A percentile compares a stretch with the other conserved stretches of the same genome.
These are phyloP conservation scores for Thamnophis elegans DNA, from an alignment of 2,797 vertebrate genomes.

Conservation along the genomic window DNA sequence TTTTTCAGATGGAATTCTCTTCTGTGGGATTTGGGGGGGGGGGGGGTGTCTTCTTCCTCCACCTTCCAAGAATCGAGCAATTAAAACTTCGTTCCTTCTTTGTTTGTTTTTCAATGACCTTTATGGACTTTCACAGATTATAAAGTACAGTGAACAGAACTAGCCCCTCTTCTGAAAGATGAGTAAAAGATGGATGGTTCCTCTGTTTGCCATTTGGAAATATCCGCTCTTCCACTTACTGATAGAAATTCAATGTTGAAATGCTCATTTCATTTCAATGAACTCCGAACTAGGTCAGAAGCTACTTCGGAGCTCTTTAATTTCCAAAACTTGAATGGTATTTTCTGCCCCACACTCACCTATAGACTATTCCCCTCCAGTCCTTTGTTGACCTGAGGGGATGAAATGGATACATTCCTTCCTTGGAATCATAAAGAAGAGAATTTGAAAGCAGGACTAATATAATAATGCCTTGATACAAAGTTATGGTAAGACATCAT, in stretches of 20 bases:
- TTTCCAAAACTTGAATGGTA: neutral
- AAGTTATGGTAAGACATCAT: neutral
- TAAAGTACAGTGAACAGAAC: slow-evolving; percentile 58
- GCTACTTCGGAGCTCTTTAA: neutral
- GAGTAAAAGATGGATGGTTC: slow-evolving; percentile 61
- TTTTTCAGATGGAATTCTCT: slow-evolving; percentile 59
- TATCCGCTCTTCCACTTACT: slow-evolving; percentile 52
- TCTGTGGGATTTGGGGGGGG: slow-evolving; percentile 32
- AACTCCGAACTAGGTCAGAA: neutral
- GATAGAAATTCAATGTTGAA: slow-evolving; percentile 61
- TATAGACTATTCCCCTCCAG: neutral
- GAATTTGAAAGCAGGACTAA: neutral
- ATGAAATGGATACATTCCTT: neutral
- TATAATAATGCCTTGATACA: neutral
- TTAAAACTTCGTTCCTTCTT: slow-evolving; percentile 67
- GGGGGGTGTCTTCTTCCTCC: neutral
- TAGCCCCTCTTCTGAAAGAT: slow-evolving; percentile 59
- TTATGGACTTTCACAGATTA: slow-evolving; percentile 61
- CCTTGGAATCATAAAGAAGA: neutral
- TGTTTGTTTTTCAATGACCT: slow-evolving; percentile 44
- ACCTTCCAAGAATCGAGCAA: slow-evolving; percentile 61
- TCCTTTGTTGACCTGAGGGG: neutral
- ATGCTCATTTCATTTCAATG: slow-evolving; percentile 21
- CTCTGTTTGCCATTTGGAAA: slow-evolving; percentile 57
- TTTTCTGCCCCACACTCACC: neutral